Evolutionary conservation across 2,113 vertebrate species (phyloP).

Genomic region (Scartelaos histophorus): DNA sequence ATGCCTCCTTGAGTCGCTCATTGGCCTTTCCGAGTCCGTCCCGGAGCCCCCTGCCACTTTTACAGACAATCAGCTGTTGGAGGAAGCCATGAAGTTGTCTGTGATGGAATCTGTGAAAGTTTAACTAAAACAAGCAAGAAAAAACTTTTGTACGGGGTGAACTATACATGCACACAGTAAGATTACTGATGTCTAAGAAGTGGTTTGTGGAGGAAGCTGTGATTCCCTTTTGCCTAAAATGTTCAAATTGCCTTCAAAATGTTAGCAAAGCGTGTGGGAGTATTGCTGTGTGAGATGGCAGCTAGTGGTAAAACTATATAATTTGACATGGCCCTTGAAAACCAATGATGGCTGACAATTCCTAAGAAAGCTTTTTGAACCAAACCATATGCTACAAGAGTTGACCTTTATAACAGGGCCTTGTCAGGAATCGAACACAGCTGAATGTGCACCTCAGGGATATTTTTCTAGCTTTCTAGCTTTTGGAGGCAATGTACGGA

Average conservation of each 20-base stretch:
- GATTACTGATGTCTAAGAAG: conserved; percentile 52
- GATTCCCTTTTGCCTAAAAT: conserved; percentile 68
- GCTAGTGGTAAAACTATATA: conserved; percentile 63
- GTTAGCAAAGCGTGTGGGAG: conserved; percentile 69
- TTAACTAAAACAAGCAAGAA: conserved; percentile 66
- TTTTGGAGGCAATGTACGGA: conserved; percentile 76
- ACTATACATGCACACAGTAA: conserved; percentile 61
- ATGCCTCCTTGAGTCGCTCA: conserved; percentile 91
- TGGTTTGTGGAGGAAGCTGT: conserved; percentile 68
- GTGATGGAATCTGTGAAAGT: conserved; percentile 90
- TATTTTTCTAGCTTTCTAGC: conserved; percentile 74
- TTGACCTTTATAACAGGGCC: conserved; percentile 57
- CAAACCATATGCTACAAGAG: conserved; percentile 64
- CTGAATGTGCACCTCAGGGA: conserved; percentile 82
- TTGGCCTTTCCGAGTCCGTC: conserved; percentile 88
- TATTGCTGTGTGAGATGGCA: conserved; percentile 69
- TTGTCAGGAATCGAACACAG: conserved; percentile 71
- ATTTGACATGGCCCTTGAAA: conserved; percentile 49
- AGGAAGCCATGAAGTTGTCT: conserved; percentile 88
- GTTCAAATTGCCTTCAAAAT: conserved; percentile 73
- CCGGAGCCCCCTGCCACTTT: conserved; percentile 85
- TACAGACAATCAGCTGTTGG: conserved; percentile 90
- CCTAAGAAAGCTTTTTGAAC: conserved; percentile 70
- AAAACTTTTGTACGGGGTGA: conserved; percentile 32
- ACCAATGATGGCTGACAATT: conserved; percentile 61